Conservation (phyloP, 2,888 invertebrate genomes). For the Amiota minor region DNA sequence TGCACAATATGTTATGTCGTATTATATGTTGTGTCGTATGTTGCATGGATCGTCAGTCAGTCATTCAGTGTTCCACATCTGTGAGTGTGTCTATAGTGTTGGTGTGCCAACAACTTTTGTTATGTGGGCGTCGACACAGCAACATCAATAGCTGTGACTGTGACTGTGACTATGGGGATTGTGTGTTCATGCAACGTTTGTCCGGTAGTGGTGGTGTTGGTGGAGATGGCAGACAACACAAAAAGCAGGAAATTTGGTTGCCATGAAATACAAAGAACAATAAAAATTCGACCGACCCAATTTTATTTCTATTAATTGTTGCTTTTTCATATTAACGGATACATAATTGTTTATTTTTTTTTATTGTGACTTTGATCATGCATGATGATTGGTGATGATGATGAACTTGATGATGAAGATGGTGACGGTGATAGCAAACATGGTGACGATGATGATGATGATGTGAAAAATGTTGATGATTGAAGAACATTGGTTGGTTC, state of each 20-base stretch:
- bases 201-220: neutral
- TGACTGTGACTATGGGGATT: constrained; percentile 33
- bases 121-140: constrained; percentile 24
- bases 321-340: constrained; percentile 18
- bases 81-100: constrained; percentile 5
- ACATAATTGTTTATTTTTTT: constrained; percentile 40
- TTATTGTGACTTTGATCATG: constrained; percentile 37
- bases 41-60: constrained; percentile 25
- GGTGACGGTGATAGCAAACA: neutral
- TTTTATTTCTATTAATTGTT: constrained; percentile 63
- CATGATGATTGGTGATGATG: neutral
- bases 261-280: constrained; percentile 37
- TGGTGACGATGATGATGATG: neutral
- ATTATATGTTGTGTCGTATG: constrained; percentile 7
- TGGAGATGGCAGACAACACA: constrained; percentile 41
- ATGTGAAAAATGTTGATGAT: neutral
- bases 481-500: neutral
- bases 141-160: constrained; percentile 24
- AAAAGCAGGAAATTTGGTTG: constrained; percentile 58
- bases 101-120: constrained; percentile 26
- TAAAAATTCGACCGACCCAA: constrained; percentile 66
- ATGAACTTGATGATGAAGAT: neutral
- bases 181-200: neutral
- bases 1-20: neutral
- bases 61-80: neutral